Percentiles rank a stretch among this genome's conserved stretches.
Conservation (phyloP, 1,140 invertebrate species). For the Penaeus japonicus region DNA sequence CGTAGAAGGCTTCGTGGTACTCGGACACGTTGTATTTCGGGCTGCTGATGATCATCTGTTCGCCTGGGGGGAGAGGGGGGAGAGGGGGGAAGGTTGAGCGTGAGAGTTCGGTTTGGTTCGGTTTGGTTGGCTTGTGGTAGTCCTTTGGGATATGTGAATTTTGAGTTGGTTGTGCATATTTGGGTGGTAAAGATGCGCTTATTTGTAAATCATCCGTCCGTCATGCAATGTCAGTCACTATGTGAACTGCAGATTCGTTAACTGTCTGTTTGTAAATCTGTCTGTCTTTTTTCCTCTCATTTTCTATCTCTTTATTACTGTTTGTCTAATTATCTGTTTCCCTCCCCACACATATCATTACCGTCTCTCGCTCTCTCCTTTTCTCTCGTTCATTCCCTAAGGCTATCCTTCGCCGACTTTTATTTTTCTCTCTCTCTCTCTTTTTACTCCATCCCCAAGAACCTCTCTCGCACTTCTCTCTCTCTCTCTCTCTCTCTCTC, state of each 20-base stretch:
- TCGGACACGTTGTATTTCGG: conserved; percentile 49
- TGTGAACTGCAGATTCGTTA: too few relatives aligned
- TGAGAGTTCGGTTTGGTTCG: neutral
- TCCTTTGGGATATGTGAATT: neutral
- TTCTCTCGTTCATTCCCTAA: neutral
- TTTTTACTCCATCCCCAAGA: too few relatives aligned
- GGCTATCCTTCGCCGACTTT: neutral
- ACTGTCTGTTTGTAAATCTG: too few relatives aligned
- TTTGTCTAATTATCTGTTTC: too few relatives aligned
- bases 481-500: neutral
- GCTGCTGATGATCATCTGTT: conserved; percentile 58
- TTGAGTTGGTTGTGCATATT: neutral
- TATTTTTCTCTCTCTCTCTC: neutral
- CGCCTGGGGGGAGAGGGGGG: neutral
- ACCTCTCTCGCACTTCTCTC: neutral
- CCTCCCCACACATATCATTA: too few relatives aligned
- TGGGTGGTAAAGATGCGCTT: neutral
- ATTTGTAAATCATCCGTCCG: neutral
- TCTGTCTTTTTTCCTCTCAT: too few relatives aligned
- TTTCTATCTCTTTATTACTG: too few relatives aligned
- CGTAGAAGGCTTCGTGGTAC: conserved; percentile 51
- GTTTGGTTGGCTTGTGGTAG: neutral
- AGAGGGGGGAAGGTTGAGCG: neutral
- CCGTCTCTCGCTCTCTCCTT: too few relatives aligned
- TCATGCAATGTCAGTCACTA: too few relatives aligned